Evolutionary conservation across 2,797 vertebrate genomes (phyloP).

Genomic region (Arnoldichthys spilopterus): DNA sequence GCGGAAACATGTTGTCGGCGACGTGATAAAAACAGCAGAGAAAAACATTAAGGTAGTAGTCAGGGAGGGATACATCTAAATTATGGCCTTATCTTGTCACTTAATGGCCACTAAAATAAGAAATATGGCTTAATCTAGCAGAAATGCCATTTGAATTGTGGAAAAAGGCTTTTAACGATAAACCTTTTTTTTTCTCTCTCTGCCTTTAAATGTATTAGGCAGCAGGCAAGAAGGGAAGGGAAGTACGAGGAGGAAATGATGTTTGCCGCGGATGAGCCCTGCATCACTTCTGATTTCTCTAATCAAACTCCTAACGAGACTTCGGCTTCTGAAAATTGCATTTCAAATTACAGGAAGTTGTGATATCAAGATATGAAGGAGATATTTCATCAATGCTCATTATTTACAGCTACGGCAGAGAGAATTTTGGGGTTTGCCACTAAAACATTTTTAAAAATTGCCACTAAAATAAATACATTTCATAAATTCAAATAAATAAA

Average conservation of each 20-base stretch:
- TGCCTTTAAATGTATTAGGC: constrained; percentile 65
- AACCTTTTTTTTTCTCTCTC: constrained; percentile 55
- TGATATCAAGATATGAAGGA: constrained; percentile 24
- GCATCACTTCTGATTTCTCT: constrained; percentile 52
- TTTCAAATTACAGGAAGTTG: constrained; percentile 49
- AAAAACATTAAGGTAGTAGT: constrained; percentile 73
- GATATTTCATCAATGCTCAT: neutral
- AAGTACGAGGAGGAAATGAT: constrained; percentile 51
- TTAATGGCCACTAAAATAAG: constrained; percentile 74
- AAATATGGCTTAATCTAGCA: constrained; percentile 74
- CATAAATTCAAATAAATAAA: neutral
- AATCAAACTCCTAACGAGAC: constrained; percentile 57
- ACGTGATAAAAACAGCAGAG: constrained; percentile 70
- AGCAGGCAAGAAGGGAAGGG: constrained; percentile 42
- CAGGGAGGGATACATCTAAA: constrained; percentile 75
- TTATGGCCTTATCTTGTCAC: constrained; percentile 77
- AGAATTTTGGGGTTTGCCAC: neutral
- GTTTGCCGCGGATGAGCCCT: constrained; percentile 46
- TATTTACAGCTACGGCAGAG: neutral
- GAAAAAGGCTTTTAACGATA: constrained; percentile 66
- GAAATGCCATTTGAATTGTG: constrained; percentile 63
- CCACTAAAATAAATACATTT: neutral
- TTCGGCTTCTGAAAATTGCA: constrained; percentile 45
- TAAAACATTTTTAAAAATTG: neutral
- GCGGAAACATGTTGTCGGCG: constrained; percentile 64